Conservation (phyloP, 2,113 vertebrate genomes). For the Empidonax traillii region DNA sequence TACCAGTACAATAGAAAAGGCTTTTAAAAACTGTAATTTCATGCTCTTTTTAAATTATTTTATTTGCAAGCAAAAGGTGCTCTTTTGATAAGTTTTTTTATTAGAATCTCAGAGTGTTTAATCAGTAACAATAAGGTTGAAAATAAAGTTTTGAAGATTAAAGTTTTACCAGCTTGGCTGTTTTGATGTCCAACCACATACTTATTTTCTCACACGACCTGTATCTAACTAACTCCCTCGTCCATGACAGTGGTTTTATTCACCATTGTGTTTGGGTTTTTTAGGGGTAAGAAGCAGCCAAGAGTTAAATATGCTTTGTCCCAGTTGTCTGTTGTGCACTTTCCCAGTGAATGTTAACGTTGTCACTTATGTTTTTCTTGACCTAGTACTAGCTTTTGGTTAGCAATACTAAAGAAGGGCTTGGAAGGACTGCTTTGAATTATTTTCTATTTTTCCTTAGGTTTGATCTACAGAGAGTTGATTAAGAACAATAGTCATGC, state of each 20-base stretch:
- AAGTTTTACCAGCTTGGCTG: conserved; percentile 29
- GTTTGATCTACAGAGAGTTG: neutral
- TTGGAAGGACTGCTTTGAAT: neutral
- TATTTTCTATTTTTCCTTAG: neutral
- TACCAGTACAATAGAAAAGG: neutral
- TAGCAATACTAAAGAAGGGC: neutral
- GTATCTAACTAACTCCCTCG: neutral
- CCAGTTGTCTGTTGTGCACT: neutral
- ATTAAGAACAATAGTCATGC: neutral
- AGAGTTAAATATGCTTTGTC: neutral
- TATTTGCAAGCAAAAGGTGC: neutral
- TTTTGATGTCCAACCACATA: neutral
- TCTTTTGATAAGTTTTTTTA: neutral
- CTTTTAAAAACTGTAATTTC: neutral
- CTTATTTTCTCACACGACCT: conserved; percentile 15
- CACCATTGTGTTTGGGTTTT: neutral
- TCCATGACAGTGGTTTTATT: neutral
- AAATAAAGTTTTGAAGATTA: neutral
- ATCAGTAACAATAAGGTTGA: conserved; percentile 13
- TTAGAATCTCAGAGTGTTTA: neutral
- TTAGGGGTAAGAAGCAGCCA: neutral
- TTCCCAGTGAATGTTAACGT: neutral
- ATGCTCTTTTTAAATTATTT: neutral
- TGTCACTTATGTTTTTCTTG: neutral
- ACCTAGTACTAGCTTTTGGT: neutral